Conservation (phyloP, 1,140 invertebrate species). For the Rhagoletis pomonella region DNA sequence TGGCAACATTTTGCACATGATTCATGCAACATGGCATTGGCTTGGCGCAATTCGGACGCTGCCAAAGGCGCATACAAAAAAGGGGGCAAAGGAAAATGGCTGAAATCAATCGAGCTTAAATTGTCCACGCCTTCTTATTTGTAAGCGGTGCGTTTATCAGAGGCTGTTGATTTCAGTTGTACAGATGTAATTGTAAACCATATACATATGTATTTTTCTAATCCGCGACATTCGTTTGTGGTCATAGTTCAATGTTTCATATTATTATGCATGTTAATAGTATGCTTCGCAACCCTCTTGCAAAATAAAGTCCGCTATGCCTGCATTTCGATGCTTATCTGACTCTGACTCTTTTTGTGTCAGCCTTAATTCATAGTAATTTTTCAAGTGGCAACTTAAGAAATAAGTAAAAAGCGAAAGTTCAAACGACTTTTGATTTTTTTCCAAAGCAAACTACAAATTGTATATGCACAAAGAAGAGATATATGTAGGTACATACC, state of each 20-base stretch:
- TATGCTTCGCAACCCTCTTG: background rate
- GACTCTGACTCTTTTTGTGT: background rate
- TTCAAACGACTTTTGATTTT: slow-evolving; percentile 14
- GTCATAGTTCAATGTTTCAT: too few relatives aligned
- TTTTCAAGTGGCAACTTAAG: slow-evolving; percentile 30
- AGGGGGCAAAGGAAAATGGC: background rate
- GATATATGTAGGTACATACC: background rate
- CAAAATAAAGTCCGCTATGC: background rate
- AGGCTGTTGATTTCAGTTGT: too few relatives aligned
- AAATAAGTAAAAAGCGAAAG: slow-evolving; percentile 42
- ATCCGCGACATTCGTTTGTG: too few relatives aligned
- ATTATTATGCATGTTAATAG: too few relatives aligned
- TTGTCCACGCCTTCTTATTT: too few relatives aligned
- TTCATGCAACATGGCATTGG: slow-evolving; percentile 38
- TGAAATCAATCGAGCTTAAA: background rate
- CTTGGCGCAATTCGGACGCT: slow-evolving; percentile 9
- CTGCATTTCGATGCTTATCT: background rate
- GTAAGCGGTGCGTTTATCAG: too few relatives aligned
- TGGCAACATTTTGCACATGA: slow-evolving; percentile 42
- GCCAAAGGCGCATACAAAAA: background rate
- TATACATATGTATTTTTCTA: too few relatives aligned
- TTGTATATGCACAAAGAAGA: background rate
- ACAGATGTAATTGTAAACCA: too few relatives aligned
- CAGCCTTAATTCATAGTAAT: slow-evolving; percentile 29
- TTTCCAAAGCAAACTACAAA: background rate